Base-by-base conservation (phyloP, 2,888 invertebrate genomes). In the Lasioglossum morio region DNA sequence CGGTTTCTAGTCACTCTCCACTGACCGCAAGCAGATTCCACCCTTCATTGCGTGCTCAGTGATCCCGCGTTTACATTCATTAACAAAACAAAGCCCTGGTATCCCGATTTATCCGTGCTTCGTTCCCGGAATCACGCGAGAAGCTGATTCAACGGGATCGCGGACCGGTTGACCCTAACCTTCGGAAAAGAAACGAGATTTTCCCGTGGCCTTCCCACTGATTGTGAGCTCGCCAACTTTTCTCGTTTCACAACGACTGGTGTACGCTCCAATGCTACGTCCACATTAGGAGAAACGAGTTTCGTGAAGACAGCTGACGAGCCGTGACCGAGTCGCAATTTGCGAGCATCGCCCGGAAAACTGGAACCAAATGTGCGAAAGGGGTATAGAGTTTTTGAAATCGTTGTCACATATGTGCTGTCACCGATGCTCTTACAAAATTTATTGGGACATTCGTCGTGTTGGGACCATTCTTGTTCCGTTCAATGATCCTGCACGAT, bases 271-370 rank as follows among this genome's bases (percentile, higher is more conserved):
- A 23, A 12, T 10, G n/a, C 53, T 30, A 46, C 60, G 10, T 34
- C 63, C 37, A 81, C 66, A 66, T 34, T 63, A 60, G 37, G 12
- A 10, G 23, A 27, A 3, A 57, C 16, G 63, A 63, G 81, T 57
- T 79, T 82, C 74, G 74, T 40, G 37, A 16, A 40, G 19, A 48
- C 74, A 77, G 46, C 73, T 60, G 74, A 78, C 57, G 77, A 74
- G 14, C 30, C 34, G 46, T 40, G 30, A 43, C 27, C 60, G 14
- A 60, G 57, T n/a, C 57, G 19, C 19, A 16, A 30, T 43, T 57
- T 37, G n/a, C 14, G 10, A 60, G 14, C 27, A 14, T 53, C 53
- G 23, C 3, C 12, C 57, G 19, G 10, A 43, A 14, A 43, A 3
- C 43, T 43, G 43, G 43, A 23, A 23, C 1, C 57, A 10, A n/a